Evolutionary conservation across 1,140 invertebrate species (phyloP).

Genomic region (Galleria mellonella): DNA sequence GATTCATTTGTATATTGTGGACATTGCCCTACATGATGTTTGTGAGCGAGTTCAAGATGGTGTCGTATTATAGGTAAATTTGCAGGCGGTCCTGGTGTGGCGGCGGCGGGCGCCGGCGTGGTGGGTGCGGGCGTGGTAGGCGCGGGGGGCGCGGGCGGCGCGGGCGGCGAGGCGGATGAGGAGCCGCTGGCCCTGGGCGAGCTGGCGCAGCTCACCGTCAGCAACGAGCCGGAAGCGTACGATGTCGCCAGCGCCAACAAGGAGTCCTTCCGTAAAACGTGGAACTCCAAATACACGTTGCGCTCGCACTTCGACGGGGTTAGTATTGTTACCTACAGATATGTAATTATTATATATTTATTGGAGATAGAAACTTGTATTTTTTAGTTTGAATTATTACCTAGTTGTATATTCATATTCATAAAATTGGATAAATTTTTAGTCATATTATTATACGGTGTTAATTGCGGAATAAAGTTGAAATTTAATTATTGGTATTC

Average conservation of each 20-base stretch:
- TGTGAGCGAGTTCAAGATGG: background rate
- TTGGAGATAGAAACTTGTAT: no score
- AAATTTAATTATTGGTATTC: no score
- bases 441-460: no score
- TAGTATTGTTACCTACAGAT: slow-evolving; percentile 9
- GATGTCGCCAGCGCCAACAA: slow-evolving; percentile 90
- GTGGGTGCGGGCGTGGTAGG: slow-evolving; percentile 75
- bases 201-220: slow-evolving; percentile 96
- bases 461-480: no score
- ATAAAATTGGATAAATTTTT: no score
- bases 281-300: slow-evolving; percentile 98
- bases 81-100: slow-evolving; percentile 5
- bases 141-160: slow-evolving; percentile 10
- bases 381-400: no score
- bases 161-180: slow-evolving; percentile 84
- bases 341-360: no score
- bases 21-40: no score
- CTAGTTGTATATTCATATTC: no score
- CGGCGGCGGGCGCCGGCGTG: slow-evolving; percentile 28
- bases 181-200: slow-evolving; percentile 93
- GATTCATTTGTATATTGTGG: no score
- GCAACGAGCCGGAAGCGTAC: slow-evolving; percentile 96
- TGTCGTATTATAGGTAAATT: slow-evolving; percentile 29
- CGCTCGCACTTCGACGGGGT: slow-evolving; percentile 98
- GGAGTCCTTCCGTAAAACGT: slow-evolving; percentile 96